These are phyloP conservation scores for Dasyprocta punctata DNA, from an alignment of 2,113 vertebrate species.

Conservation along the genomic window DNA sequence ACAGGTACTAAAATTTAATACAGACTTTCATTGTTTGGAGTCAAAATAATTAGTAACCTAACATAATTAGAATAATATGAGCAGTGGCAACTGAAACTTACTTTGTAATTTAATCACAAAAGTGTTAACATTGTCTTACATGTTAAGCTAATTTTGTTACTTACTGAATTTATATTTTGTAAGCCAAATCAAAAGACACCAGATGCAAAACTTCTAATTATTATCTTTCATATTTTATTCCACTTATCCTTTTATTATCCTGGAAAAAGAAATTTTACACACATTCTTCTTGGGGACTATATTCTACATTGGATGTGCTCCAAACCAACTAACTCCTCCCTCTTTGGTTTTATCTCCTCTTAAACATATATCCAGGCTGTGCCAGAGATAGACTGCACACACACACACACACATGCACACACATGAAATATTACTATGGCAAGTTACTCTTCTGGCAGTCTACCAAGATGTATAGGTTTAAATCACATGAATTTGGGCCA, in stretches of 20 bases:
- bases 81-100: constrained; percentile 18
- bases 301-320: neutral
- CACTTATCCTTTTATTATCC: constrained; percentile 3
- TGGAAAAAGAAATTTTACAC: constrained; percentile 45
- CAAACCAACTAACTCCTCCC: constrained; percentile 37
- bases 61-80: constrained; percentile 36
- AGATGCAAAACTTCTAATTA: constrained; percentile 53
- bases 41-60: constrained; percentile 57
- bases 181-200: neutral
- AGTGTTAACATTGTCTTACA: constrained; percentile 26
- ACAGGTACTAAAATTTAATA: constrained; percentile 9
- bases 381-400: neutral
- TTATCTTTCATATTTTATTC: constrained; percentile 35
- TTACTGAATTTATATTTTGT: constrained; percentile 37
- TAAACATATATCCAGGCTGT: constrained; percentile 2
- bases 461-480: constrained; percentile 43
- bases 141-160: constrained; percentile 48
- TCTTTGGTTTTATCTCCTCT: neutral
- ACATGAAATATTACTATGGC: neutral
- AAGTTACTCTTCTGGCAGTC: neutral
- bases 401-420: neutral
- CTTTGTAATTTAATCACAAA: constrained; percentile 45
- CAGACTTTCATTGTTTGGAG: neutral
- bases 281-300: constrained; percentile 29
- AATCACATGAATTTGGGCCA: constrained; percentile 37